These are phyloP conservation scores for Chrysotoxum bicinctum DNA, from an alignment of 2,888 invertebrate species.

Conservation along the genomic window DNA sequence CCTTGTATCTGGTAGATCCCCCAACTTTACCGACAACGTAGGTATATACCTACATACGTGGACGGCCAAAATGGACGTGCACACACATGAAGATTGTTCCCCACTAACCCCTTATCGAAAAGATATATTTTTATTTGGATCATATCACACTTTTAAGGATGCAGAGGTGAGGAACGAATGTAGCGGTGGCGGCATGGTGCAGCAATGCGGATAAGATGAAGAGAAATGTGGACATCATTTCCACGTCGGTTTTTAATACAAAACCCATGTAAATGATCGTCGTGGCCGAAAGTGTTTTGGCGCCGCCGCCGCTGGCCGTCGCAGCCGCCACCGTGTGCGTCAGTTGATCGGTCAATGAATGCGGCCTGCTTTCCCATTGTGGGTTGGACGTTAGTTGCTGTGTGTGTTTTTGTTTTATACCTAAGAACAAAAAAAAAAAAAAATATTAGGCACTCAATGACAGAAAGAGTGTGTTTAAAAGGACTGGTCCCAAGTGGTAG, in stretches of 20 bases:
- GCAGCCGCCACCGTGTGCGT: slow-evolving; percentile 45
- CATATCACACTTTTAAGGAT: slow-evolving; percentile 59
- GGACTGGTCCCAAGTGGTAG: slow-evolving; percentile 56
- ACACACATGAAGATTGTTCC: neutral
- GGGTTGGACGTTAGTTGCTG: slow-evolving; percentile 2
- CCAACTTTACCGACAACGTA: neutral
- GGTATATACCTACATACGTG: neutral
- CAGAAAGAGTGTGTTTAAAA: slow-evolving; percentile 41
- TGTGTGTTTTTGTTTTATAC: neutral
- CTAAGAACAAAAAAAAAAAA: slow-evolving; percentile 2
- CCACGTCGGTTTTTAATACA: slow-evolving; percentile 74
- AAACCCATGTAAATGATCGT: slow-evolving; percentile 75
- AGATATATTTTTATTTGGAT: slow-evolving; percentile 63
- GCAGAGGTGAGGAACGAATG: neutral
- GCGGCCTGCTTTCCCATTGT: slow-evolving; percentile 42
- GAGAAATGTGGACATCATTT: slow-evolving; percentile 73
- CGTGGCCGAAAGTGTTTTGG: slow-evolving; percentile 75
- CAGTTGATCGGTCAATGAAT: slow-evolving; percentile 56
- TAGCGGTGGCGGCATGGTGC: neutral
- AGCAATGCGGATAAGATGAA: slow-evolving; percentile 69
- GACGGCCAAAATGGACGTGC: slow-evolving; percentile 46
- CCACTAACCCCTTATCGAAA: neutral
- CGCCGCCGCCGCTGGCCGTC: slow-evolving; percentile 69
- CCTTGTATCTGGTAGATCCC: slow-evolving; percentile 47
- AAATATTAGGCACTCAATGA: slow-evolving; percentile 14